phyloP scores from a whole-genome alignment of 2,888 invertebrate genomes.

The Drosophila recens region DNA sequence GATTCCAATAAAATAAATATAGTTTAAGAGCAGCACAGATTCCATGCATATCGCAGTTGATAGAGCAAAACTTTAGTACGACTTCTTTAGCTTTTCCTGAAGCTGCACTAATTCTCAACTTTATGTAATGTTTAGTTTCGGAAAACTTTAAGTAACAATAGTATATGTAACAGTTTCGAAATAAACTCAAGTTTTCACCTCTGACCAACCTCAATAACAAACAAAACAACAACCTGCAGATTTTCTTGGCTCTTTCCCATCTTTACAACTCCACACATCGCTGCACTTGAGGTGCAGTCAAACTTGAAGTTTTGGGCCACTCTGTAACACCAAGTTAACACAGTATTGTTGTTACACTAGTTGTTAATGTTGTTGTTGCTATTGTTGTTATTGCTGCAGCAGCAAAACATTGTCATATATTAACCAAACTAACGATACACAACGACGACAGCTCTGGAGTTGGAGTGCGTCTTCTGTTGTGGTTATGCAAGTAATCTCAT shows the following conservation, averaged over 20 bases:
- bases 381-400: slow-evolving; percentile 14
- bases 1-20: neutral
- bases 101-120: slow-evolving; percentile 24
- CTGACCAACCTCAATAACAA: slow-evolving; percentile 47
- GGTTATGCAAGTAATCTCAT: slow-evolving; percentile 54
- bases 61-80: neutral
- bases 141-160: slow-evolving; percentile 26
- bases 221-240: slow-evolving; percentile 20
- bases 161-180: slow-evolving; percentile 28
- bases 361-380: slow-evolving; percentile 19
- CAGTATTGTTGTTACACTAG: slow-evolving; percentile 1
- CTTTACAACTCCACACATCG: slow-evolving; percentile 36
- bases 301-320: slow-evolving; percentile 46
- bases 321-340: slow-evolving; percentile 22
- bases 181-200: slow-evolving; percentile 65
- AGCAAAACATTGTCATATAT: slow-evolving; percentile 59
- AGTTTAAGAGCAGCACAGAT: neutral
- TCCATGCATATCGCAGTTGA: neutral
- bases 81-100: neutral
- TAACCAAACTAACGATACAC: slow-evolving; percentile 60
- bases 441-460: slow-evolving; percentile 19
- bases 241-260: slow-evolving; percentile 4
- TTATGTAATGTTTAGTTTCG: slow-evolving; percentile 20
- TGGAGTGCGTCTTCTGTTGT: slow-evolving; percentile 29
- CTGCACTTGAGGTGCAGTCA: slow-evolving; percentile 51